Evolutionary conservation across 2,113 vertebrate species (phyloP).

Genomic region (Urocolius indicus): DNA sequence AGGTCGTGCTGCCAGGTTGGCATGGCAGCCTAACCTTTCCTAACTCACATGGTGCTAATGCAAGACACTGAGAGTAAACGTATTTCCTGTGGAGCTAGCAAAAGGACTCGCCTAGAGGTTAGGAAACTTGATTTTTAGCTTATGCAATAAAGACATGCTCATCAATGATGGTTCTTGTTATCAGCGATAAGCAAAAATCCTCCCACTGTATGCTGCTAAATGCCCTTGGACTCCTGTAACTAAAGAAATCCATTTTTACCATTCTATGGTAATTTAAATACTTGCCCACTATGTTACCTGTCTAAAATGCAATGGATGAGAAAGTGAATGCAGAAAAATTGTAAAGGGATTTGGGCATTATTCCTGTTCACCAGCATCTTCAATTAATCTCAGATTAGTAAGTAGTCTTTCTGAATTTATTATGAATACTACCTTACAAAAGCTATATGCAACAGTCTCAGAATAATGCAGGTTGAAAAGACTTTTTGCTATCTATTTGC

Average conservation of each 20-base stretch:
- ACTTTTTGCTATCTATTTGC: neutral
- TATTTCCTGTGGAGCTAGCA: neutral
- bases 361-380: neutral
- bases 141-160: neutral
- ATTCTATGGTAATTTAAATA: neutral
- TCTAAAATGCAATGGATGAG: neutral
- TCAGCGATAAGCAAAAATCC: neutral
- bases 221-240: neutral
- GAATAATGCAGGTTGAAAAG: neutral
- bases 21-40: accelerated
- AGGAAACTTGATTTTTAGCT: neutral
- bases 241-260: neutral
- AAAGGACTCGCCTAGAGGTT: neutral
- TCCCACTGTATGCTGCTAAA: neutral
- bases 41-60: accelerated
- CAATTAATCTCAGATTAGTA: conserved; percentile 3
- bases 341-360: neutral
- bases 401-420: neutral
- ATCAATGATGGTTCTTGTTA: neutral
- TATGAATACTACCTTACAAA: neutral
- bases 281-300: neutral
- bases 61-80: neutral
- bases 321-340: neutral
- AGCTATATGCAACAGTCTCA: neutral
- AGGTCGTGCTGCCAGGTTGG: neutral